Evolutionary conservation across 2,113 vertebrate species (phyloP).

Genomic region (Spea multiplicata): DNA sequence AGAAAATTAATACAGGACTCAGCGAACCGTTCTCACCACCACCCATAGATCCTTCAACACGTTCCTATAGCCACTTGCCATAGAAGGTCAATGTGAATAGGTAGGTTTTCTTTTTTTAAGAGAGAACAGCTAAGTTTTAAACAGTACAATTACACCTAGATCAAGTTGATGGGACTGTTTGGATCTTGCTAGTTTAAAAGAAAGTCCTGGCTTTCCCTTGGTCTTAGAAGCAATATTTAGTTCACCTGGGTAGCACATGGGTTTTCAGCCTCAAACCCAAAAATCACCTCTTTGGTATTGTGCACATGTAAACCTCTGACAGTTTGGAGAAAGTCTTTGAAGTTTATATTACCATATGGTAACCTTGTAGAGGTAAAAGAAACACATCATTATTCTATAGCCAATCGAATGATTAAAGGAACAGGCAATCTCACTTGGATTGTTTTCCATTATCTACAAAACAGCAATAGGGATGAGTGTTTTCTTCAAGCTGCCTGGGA

Average conservation of each 20-base stretch:
- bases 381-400: slow-evolving; percentile 38
- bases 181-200: too few relatives aligned
- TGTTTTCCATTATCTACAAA: slow-evolving; percentile 40
- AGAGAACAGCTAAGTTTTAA: too few relatives aligned
- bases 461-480: slow-evolving; percentile 18
- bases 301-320: slow-evolving; percentile 12
- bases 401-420: slow-evolving; percentile 20
- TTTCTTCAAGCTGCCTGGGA: slow-evolving; percentile 16
- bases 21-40: too few relatives aligned
- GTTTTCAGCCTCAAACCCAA: not conserved
- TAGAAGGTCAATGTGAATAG: too few relatives aligned
- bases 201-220: too few relatives aligned
- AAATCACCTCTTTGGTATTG: slow-evolving; percentile 11
- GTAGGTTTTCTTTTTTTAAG: too few relatives aligned
- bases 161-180: too few relatives aligned
- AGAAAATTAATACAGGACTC: too few relatives aligned
- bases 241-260: slow-evolving; percentile 21
- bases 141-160: too few relatives aligned
- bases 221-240: not conserved
- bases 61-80: too few relatives aligned
- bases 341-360: slow-evolving; percentile 32
- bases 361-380: slow-evolving; percentile 11
- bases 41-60: too few relatives aligned
- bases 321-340: slow-evolving; percentile 22
- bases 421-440: slow-evolving; percentile 19